Base-by-base conservation (phyloP, 2,113 vertebrate species). In the Cricetomys ansorgei region DNA sequence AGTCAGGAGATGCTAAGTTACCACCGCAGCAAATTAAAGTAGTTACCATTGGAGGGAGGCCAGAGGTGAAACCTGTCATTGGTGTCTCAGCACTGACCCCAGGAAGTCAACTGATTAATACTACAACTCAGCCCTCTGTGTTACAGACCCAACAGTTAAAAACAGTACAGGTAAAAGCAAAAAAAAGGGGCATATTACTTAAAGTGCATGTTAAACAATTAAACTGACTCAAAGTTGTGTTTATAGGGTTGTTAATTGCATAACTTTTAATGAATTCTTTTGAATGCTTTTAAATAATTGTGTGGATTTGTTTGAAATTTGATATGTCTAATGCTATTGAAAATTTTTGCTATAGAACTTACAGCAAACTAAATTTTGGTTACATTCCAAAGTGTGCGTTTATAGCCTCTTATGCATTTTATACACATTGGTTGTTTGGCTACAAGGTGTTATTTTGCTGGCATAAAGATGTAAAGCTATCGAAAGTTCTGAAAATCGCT, bases 61-160 rank as follows among this genome's bases (percentile, higher is more conserved):
- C 99, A 0, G 99, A 99, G 95, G 98, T 99, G 97, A 99, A 99
- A 96, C 99, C 99, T 48, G 97, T 99, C 96, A 97, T 99, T 94
- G 99, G 99, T 76, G 98, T 99, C 89, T 99, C 99, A 75, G 97
- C 99, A 84, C 94, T 99, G 97, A 98, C 98, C 0, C 96, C 99
- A 29, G 98, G 99, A 93, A 99, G 98, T 97, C 99, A 99, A 97
- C 96, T 99, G 98, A 98, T 99, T 94, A 99, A 98, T 93, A 89
- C 99, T 59, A 88, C 98, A 0, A 95, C 98, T 92, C 99, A 99
- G 95, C 98, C 99, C 92, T 98, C 99, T 83, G 98, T 99, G 62
- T 97, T 99, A 97, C 99, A 99, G 98, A 98, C 99, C 93, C 99
- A 99, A 98, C 99, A 99, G 97, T 99, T 99, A 97, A 99, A 99